Evolutionary conservation across 1,140 invertebrate species (phyloP).

Genomic region (Nymphalis io): DNA sequence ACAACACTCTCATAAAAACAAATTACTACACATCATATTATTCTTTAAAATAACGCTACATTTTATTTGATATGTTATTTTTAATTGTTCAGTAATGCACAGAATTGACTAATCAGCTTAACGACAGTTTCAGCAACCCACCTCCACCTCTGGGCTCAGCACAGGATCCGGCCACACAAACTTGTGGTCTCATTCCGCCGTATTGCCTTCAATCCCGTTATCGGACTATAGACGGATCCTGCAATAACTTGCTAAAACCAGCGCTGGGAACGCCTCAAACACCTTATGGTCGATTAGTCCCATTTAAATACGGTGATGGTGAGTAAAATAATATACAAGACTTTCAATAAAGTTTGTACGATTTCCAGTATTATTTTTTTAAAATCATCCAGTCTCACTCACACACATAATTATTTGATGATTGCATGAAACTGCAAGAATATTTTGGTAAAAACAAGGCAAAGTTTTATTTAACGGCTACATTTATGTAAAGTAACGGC

Average conservation of each 20-base stretch:
- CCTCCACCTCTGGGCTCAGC: slow-evolving; percentile 57
- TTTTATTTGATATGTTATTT: neutral
- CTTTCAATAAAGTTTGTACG: neutral
- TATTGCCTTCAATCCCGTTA: slow-evolving; percentile 65
- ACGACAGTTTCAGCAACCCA: slow-evolving; percentile 68
- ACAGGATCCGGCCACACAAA: slow-evolving; percentile 55
- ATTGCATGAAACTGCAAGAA: too few relatives aligned
- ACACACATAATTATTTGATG: too few relatives aligned
- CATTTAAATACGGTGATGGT: slow-evolving; percentile 92
- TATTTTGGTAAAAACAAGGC: too few relatives aligned
- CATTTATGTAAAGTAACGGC: too few relatives aligned
- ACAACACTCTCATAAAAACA: too few relatives aligned
- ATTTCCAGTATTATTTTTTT: neutral
- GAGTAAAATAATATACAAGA: slow-evolving; percentile 48
- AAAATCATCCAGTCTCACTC: neutral
- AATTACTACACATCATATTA: too few relatives aligned
- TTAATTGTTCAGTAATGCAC: neutral
- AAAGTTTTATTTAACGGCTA: too few relatives aligned
- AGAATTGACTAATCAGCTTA: neutral
- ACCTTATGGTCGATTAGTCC: slow-evolving; percentile 88
- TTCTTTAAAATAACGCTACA: too few relatives aligned
- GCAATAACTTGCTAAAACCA: slow-evolving; percentile 90
- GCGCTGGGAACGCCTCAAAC: slow-evolving; percentile 85
- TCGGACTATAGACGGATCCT: slow-evolving; percentile 90
- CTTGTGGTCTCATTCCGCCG: slow-evolving; percentile 60